Percentiles rank a stretch among this genome's conserved stretches.
These are phyloP conservation scores for Halyomorpha halys DNA, from an alignment of 1,140 invertebrate species.

Conservation along the genomic window DNA sequence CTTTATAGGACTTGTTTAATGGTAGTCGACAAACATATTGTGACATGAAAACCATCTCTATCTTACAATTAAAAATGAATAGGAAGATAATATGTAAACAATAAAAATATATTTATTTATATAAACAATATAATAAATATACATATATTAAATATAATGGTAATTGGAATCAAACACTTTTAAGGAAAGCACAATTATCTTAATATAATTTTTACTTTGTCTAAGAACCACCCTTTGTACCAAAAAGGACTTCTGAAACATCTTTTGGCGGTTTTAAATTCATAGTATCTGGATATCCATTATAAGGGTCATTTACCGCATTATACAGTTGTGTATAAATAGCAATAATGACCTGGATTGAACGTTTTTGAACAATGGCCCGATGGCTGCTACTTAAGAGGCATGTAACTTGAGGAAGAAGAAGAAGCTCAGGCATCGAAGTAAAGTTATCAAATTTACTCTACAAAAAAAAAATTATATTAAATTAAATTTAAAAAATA, in stretches of 20 bases:
- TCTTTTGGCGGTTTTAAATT: constrained; percentile 6
- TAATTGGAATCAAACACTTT: too few species aligned
- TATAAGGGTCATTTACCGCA: constrained; percentile 59
- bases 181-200: too few species aligned
- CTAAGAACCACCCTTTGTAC: neutral
- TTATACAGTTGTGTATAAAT: constrained; percentile 82
- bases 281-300: constrained; percentile 48
- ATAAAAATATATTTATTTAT: too few species aligned
- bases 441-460: constrained; percentile 68
- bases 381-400: constrained; percentile 69
- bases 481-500: neutral
- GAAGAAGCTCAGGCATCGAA: constrained; percentile 64
- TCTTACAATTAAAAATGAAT: too few species aligned
- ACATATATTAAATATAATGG: too few species aligned
- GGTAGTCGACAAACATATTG: too few species aligned
- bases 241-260: constrained; percentile 1
- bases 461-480: constrained; percentile 39
- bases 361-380: constrained; percentile 59
- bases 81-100: too few species aligned
- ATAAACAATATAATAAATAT: too few species aligned
- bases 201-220: too few species aligned
- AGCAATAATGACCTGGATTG: constrained; percentile 74
- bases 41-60: too few species aligned
- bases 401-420: constrained; percentile 75
- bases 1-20: too few species aligned